phyloP scores from a whole-genome alignment of 2,113 vertebrate genomes.

The Datnioides undecimradiatus region DNA sequence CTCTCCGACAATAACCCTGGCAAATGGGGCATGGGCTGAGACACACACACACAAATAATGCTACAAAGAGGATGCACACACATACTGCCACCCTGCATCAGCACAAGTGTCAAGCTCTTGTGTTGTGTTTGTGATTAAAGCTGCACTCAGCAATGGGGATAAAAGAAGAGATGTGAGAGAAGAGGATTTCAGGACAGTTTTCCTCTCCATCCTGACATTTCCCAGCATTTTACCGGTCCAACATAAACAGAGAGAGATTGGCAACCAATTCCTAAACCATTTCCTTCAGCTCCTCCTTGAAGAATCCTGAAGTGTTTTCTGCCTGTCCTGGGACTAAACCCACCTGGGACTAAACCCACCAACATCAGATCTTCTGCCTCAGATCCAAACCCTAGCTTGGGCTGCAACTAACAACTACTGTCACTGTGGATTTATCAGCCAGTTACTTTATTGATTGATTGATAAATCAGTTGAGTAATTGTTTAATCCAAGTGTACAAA shows the following conservation, averaged over 20 bases:
- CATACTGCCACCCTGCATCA: slow-evolving; percentile 47
- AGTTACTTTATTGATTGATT: too few species aligned
- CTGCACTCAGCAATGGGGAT: slow-evolving; percentile 5
- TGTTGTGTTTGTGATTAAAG: slow-evolving; percentile 50
- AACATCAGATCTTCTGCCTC: background rate
- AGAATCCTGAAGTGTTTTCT: background rate
- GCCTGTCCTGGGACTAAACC: background rate
- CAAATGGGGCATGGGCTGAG: slow-evolving; percentile 30
- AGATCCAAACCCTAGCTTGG: background rate
- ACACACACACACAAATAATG: slow-evolving; percentile 6
- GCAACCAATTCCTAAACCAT: background rate
- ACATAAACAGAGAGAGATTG: background rate
- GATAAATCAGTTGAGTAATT: background rate
- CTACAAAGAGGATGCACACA: too few species aligned
- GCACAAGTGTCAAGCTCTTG: slow-evolving; percentile 37
- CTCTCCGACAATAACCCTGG: slow-evolving; percentile 28
- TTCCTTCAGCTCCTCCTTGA: slow-evolving; percentile 6
- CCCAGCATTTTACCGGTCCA: background rate
- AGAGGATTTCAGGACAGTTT: slow-evolving; percentile 38
- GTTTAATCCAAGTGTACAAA: background rate
- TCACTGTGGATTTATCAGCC: background rate
- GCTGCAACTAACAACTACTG: too few species aligned
- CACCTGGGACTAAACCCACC: background rate
- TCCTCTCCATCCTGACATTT: background rate
- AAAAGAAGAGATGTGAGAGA: slow-evolving; percentile 20